phyloP scores from a whole-genome alignment of 2,797 vertebrate genomes.

The Sebastes reedi region DNA sequence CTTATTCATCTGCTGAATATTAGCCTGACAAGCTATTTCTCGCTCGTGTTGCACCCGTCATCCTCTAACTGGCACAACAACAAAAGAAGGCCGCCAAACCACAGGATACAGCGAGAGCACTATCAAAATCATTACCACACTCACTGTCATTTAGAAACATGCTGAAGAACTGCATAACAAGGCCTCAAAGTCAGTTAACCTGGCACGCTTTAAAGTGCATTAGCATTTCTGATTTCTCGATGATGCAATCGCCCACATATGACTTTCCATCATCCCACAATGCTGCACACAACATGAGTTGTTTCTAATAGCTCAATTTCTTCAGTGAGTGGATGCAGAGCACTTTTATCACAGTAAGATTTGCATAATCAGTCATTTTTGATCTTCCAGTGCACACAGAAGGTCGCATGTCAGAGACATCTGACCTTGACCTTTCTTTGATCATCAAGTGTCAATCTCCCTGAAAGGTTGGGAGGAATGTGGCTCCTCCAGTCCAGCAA shows the following conservation, averaged over 20 bases:
- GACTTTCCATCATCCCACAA: not conserved
- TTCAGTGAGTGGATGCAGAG: too few species aligned
- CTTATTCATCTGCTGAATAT: not conserved
- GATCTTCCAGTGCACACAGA: not conserved
- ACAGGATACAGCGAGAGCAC: not conserved
- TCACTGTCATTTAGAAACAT: not conserved
- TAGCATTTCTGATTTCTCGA: not conserved
- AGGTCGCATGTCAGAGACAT: not conserved
- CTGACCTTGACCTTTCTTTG: not conserved
- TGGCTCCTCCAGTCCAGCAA: slow-evolving; percentile 14
- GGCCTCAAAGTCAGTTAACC: not conserved
- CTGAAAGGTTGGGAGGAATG: slow-evolving; percentile 35
- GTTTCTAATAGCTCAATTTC: not conserved
- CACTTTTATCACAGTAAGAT: not conserved
- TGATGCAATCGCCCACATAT: not conserved
- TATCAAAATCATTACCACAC: not conserved
- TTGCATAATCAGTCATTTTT: not conserved
- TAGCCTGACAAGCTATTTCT: not conserved
- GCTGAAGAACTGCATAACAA: not conserved
- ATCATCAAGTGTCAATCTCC: not conserved
- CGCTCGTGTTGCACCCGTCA: not conserved
- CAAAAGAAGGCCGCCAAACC: not conserved
- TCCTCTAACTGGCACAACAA: not conserved
- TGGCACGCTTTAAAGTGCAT: not conserved
- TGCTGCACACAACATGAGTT: not conserved